A percentile compares a stretch with the other conserved stretches of the same genome.
These are phyloP conservation scores for Synodontis membranacea DNA, from an alignment of 2,113 vertebrate genomes.

Conservation along the genomic window DNA sequence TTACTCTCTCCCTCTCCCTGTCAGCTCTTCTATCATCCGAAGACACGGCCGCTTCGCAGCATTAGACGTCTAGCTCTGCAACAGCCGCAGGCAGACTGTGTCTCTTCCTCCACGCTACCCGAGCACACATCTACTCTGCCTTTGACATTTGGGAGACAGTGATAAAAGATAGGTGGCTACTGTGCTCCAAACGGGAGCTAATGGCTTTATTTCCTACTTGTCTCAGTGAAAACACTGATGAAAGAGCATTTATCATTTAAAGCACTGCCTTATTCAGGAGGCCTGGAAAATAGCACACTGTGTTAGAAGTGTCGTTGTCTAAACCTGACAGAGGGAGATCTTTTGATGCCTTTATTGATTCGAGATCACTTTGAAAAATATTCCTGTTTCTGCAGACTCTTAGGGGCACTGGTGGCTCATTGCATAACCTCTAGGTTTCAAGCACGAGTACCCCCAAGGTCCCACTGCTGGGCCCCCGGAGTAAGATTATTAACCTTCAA, in stretches of 20 bases:
- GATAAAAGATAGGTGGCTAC: conserved; percentile 38
- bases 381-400: neutral
- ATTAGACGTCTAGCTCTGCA: conserved; percentile 23
- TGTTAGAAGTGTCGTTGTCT: neutral
- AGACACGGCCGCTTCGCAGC: conserved; percentile 13
- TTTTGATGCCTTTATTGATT: conserved; percentile 9
- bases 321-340: neutral
- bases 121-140: conserved; percentile 11
- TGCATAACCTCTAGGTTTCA: neutral
- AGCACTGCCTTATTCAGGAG: neutral
- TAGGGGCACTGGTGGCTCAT: neutral
- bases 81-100: conserved; percentile 13
- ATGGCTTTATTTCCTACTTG: conserved; percentile 41
- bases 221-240: conserved; percentile 38
- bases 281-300: neutral
- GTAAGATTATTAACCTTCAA: neutral
- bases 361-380: neutral
- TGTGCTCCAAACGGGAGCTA: conserved; percentile 37
- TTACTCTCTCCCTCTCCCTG: conserved; percentile 10
- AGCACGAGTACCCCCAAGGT: neutral
- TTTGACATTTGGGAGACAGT: conserved; percentile 38
- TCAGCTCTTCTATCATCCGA: conserved; percentile 48
- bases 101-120: conserved; percentile 15
- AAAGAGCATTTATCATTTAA: conserved; percentile 36
- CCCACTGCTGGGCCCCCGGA: neutral